These are phyloP conservation scores for Pangasianodon hypophthalmus DNA, from an alignment of 2,113 vertebrate species.

Conservation along the genomic window DNA sequence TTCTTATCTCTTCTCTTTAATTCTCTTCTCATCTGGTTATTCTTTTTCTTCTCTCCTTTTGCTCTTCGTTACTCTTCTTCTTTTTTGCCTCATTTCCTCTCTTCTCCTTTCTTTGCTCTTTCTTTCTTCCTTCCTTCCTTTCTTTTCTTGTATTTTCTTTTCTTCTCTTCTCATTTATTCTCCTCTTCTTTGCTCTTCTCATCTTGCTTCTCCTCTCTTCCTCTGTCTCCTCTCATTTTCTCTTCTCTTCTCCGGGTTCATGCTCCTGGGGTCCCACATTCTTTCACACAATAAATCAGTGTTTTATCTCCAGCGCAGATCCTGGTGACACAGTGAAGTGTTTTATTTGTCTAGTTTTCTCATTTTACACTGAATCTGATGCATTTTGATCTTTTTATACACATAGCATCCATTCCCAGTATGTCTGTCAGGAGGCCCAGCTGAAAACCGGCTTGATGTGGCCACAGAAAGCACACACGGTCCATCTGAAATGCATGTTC, in stretches of 20 bases:
- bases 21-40: background rate
- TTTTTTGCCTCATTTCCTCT: no score
- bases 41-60: background rate
- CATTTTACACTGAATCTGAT: background rate
- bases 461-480: background rate
- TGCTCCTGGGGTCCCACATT: background rate
- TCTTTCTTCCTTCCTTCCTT: background rate
- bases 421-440: background rate
- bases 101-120: background rate
- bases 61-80: no score
- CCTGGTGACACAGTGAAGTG: background rate
- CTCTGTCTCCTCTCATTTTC: background rate
- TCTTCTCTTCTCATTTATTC: background rate
- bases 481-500: background rate
- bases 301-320: background rate
- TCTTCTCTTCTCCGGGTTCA: background rate
- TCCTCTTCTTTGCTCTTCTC: background rate
- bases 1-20: background rate
- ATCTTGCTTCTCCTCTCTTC: background rate
- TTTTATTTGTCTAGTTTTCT: background rate
- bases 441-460: background rate
- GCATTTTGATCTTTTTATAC: background rate
- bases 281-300: background rate
- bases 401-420: background rate
- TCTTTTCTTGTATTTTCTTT: no score